Evolutionary conservation across 1,140 invertebrate genomes (phyloP).

Genomic region (Hypothenemus hampei): DNA sequence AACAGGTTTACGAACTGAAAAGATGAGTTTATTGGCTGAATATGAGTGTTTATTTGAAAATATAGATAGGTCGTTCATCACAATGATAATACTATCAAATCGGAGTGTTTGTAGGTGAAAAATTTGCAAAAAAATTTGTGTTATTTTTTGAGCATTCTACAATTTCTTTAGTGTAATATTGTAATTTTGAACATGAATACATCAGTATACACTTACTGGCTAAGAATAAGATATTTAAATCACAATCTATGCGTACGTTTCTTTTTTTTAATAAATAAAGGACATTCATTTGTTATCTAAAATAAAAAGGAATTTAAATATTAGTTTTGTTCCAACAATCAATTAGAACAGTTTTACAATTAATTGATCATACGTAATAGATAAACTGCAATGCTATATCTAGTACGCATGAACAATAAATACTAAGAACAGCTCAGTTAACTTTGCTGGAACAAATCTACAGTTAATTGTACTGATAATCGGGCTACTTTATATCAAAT

Average conservation of each 20-base stretch:
- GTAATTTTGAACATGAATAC: slow-evolving; percentile 11
- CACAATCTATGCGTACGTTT: slow-evolving; percentile 23
- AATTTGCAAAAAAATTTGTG: background rate
- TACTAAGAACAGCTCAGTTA: slow-evolving; percentile 3
- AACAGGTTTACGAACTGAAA: slow-evolving; percentile 1
- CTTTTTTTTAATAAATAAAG: slow-evolving; percentile 31
- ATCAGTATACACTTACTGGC: slow-evolving; percentile 11
- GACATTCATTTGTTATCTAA: slow-evolving; percentile 22
- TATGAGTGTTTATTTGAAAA: slow-evolving; percentile 30
- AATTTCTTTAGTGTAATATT: too few relatives aligned
- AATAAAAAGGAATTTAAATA: slow-evolving; percentile 27
- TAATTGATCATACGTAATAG: too few relatives aligned
- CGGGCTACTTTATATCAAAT: background rate
- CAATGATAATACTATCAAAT: slow-evolving; percentile 30
- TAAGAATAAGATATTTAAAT: slow-evolving; percentile 16
- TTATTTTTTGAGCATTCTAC: slow-evolving; percentile 1
- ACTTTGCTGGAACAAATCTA: background rate
- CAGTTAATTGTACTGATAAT: background rate
- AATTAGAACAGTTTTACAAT: too few relatives aligned
- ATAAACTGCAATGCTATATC: background rate
- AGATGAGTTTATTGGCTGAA: slow-evolving; percentile 2
- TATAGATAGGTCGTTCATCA: slow-evolving; percentile 26
- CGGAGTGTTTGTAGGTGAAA: slow-evolving; percentile 20
- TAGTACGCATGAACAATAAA: background rate
- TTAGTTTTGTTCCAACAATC: too few relatives aligned